These are phyloP conservation scores for Tiliacea aurago DNA, from an alignment of 2,888 invertebrate species.

Conservation along the genomic window DNA sequence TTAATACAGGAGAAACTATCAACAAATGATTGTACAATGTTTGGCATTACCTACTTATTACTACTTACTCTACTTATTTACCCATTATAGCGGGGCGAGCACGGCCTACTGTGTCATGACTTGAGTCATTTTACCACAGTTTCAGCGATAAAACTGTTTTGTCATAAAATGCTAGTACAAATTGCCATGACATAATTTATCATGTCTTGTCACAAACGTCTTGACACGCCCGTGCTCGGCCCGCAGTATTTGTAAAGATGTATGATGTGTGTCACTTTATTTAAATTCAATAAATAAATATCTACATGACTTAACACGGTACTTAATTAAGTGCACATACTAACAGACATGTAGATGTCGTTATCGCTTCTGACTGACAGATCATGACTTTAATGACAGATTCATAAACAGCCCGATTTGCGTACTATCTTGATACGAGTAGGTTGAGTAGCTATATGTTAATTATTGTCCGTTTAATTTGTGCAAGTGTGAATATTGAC, in stretches of 20 bases:
- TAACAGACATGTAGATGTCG: conserved; percentile 6
- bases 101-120: too few relatives aligned
- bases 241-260: too few relatives aligned
- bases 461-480: conserved; percentile 12
- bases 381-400: conserved; percentile 37
- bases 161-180: too few relatives aligned
- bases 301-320: background rate
- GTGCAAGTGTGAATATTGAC: conserved; percentile 6
- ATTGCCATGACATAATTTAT: too few relatives aligned
- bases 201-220: too few relatives aligned
- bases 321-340: conserved; percentile 4
- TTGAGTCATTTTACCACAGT: too few relatives aligned
- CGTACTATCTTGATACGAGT: background rate
- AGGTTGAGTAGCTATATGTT: background rate
- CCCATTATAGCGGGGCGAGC: background rate
- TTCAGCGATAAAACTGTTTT: too few relatives aligned
- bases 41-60: background rate
- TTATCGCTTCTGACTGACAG: conserved; percentile 14
- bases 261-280: background rate
- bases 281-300: background rate
- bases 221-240: too few relatives aligned
- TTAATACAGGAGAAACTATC: background rate
- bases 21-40: background rate
- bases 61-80: background rate
- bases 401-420: conserved; percentile 26